Percentiles rank a stretch among this genome's conserved stretches.
These are phyloP conservation scores for Enteromius trimaculatus DNA, from an alignment of 2,797 vertebrate genomes.

Conservation along the genomic window DNA sequence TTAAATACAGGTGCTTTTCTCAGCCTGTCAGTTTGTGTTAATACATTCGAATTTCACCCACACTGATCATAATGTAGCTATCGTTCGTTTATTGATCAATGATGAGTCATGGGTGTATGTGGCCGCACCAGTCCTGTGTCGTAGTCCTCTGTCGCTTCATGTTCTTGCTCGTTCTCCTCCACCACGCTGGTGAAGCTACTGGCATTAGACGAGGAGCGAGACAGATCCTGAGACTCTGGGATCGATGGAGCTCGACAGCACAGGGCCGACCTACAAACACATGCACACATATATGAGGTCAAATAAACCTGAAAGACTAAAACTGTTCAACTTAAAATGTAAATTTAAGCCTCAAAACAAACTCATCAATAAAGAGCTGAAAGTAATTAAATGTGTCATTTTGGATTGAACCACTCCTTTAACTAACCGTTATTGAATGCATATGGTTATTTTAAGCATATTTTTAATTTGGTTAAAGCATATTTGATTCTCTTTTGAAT, in stretches of 20 bases:
- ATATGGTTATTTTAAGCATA: neutral
- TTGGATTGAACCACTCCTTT: neutral
- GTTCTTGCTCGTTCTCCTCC: constrained; percentile 87
- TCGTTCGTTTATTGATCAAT: neutral
- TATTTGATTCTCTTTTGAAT: neutral
- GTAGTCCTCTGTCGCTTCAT: constrained; percentile 82
- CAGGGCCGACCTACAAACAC: constrained; percentile 67
- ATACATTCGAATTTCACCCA: neutral
- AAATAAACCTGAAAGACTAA: neutral
- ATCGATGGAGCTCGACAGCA: constrained; percentile 78
- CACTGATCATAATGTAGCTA: neutral
- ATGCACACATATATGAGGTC: neutral
- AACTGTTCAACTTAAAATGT: neutral
- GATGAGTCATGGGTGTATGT: neutral
- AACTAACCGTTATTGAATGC: neutral
- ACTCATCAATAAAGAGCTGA: neutral
- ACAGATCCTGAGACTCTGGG: constrained; percentile 86
- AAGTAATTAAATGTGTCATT: neutral
- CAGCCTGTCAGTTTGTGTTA: neutral
- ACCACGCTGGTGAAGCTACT: constrained; percentile 95
- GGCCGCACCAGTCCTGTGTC: constrained; percentile 83
- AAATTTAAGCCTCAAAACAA: neutral
- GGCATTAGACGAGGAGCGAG: constrained; percentile 92
- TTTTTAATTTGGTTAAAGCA: neutral
- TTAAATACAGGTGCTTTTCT: neutral